Evolutionary conservation across 2,113 vertebrate species (phyloP), one percentile per base, ranked within the genome.

Genomic region (Pygathrix nemaeus): DNA sequence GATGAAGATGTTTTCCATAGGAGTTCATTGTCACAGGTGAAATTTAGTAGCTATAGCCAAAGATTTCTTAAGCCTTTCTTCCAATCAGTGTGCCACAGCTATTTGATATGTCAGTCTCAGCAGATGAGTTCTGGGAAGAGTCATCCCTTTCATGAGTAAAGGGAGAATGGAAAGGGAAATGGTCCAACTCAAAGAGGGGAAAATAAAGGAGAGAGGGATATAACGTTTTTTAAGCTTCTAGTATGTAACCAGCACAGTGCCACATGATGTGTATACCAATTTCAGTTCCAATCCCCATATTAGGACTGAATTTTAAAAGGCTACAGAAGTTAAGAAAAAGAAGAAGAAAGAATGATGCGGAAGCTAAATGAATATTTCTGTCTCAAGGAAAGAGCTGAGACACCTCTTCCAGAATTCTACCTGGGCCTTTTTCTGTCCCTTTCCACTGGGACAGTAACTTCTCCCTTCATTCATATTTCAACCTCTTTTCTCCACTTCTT

Each of bases 291-390:
- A 50, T 76, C 70, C 61, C 52, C 43, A 32, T 35, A 70, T 43
- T 76, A 86, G 88, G 84, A 43, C 55, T 48, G 30, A 88, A 57
- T 78, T 96, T 80, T 88, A 81, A 88, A 93, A 97, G 94, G 32
- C 70, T n/a, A 83, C 50, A 27, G 32, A 93, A 94, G 27, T 86
- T 78, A 78, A 94, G 61, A 52, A 86, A 79, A 86, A 79, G 61
- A 23, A n/a, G 73, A 13, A 14, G 8, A 70, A 70, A 95, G 82
- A 90, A 75, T 25, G 55, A 45, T 32, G 8, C n/a, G 35, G 13
- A 5, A n/a, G 13, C 13, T 80, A 93, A 93, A 68, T 50, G 14
- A 59, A 16, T 10, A 61, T 90, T 43, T 94, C 61, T 75, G 10
- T 70, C 35, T 90, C 18, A 30, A 50, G 30, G 50, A 40, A 92